These are phyloP conservation scores for Xiphias gladius DNA, from an alignment of 2,113 vertebrate genomes.

Conservation along the genomic window DNA sequence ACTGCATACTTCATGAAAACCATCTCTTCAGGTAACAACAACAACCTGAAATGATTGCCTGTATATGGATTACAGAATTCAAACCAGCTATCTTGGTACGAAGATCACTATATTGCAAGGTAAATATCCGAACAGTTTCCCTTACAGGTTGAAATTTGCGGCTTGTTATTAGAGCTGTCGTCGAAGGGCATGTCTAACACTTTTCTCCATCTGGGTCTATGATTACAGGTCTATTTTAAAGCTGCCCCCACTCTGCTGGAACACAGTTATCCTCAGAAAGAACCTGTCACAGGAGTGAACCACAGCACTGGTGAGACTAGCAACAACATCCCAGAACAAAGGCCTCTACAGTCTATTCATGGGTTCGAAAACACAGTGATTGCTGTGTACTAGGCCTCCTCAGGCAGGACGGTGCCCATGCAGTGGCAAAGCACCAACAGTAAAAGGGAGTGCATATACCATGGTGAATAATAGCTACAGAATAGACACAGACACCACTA, in stretches of 20 bases:
- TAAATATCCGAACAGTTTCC: constrained; percentile 28
- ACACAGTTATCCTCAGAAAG: constrained; percentile 67
- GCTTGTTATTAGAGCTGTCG: constrained; percentile 39
- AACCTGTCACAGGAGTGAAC: constrained; percentile 66
- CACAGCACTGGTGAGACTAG: constrained; percentile 53
- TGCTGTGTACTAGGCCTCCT: constrained; percentile 52
- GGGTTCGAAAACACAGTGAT: constrained; percentile 49
- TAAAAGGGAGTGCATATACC: constrained; percentile 35
- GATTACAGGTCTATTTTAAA: constrained; percentile 77
- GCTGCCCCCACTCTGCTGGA: constrained; percentile 44
- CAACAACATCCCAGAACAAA: constrained; percentile 68
- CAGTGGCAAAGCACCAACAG: constrained; percentile 62
- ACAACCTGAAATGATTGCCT: constrained; percentile 10
- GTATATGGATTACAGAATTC: background rate
- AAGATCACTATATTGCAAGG: constrained; percentile 19
- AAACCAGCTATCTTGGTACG: background rate
- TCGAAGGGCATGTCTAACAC: constrained; percentile 45
- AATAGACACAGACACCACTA: constrained; percentile 52
- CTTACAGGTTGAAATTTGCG: constrained; percentile 32
- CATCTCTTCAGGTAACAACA: background rate
- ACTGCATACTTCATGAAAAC: background rate
- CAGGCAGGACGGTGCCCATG: constrained; percentile 26
- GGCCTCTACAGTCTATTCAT: constrained; percentile 71
- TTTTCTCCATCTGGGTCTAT: constrained; percentile 52
- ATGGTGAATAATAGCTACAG: constrained; percentile 41